A percentile compares a stretch with the other conserved stretches of the same genome.
phyloP scores from a whole-genome alignment of 2,888 invertebrate genomes.

The Tinea pellionella region DNA sequence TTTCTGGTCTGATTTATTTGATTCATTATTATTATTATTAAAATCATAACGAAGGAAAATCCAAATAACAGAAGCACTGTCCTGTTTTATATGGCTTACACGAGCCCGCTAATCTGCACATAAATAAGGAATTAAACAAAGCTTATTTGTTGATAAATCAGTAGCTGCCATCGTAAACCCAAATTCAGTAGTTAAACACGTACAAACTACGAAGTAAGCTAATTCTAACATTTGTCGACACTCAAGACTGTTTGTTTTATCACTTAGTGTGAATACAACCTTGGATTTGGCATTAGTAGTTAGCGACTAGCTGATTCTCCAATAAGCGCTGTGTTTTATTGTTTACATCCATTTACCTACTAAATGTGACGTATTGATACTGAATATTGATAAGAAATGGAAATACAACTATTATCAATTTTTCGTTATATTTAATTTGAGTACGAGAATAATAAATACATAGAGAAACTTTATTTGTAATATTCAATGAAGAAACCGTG shows the following conservation, averaged over 20 bases:
- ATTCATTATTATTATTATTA: no score
- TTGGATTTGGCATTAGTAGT: conserved; percentile 18
- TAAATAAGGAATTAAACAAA: not conserved
- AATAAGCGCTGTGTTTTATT: not conserved
- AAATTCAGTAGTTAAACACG: not conserved
- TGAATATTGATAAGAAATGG: not conserved
- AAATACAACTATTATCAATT: not conserved
- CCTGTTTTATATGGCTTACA: no score
- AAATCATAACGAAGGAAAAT: no score
- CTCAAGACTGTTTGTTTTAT: conserved; percentile 36
- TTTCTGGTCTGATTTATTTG: no score
- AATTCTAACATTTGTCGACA: conserved; percentile 23
- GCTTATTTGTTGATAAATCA: not conserved
- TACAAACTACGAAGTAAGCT: conserved; percentile 19
- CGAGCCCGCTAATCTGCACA: no score
- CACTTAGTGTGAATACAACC: conserved; percentile 28
- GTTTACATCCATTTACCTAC: not conserved
- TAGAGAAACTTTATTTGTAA: no score
- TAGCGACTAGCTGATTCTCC: not conserved
- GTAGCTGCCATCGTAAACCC: not conserved
- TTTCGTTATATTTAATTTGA: no score
- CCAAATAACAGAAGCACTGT: no score
- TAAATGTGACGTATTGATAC: not conserved
- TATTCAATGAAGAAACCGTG: no score
- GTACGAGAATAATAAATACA: no score